phyloP scores from a whole-genome alignment of 1,140 invertebrate genomes.

The Trichomalopsis sarcophagae region DNA sequence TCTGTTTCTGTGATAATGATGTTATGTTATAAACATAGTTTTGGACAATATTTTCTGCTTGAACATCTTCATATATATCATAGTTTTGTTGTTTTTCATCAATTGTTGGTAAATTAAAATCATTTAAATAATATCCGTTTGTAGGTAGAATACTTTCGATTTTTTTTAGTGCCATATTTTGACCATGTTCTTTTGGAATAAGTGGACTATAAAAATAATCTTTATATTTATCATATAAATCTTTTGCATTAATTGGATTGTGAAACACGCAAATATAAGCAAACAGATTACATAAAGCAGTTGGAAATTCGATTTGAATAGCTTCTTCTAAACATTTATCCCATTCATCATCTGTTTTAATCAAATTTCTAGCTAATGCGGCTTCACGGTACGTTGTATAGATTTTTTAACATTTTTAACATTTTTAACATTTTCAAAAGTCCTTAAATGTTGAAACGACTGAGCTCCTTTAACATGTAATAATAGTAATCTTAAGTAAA shows the following conservation, averaged over 20 bases:
- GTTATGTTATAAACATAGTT: neutral
- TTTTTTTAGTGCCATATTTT: neutral
- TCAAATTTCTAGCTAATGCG: neutral
- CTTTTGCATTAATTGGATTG: slow-evolving; percentile 7
- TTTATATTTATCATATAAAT: slow-evolving; percentile 24
- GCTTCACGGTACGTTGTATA: neutral
- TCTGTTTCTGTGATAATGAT: neutral
- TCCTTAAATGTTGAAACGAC: no score
- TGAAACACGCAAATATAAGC: slow-evolving; percentile 24
- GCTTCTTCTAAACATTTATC: slow-evolving; percentile 33
- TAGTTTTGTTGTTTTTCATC: neutral
- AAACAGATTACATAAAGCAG: slow-evolving; percentile 24
- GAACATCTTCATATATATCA: neutral
- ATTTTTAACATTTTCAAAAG: neutral
- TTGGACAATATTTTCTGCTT: neutral
- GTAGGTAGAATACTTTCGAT: neutral
- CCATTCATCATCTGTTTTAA: slow-evolving; percentile 28
- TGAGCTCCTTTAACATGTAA: no score
- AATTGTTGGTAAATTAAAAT: slow-evolving; percentile 1
- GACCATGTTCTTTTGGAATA: neutral
- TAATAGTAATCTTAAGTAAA: no score
- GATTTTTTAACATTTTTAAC: no score
- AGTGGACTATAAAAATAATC: slow-evolving; percentile 7
- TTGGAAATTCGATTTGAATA: slow-evolving; percentile 5
- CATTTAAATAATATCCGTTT: slow-evolving; percentile 1